phyloP scores from a whole-genome alignment of 2,888 invertebrate species.

The Agrochola lychnidis region DNA sequence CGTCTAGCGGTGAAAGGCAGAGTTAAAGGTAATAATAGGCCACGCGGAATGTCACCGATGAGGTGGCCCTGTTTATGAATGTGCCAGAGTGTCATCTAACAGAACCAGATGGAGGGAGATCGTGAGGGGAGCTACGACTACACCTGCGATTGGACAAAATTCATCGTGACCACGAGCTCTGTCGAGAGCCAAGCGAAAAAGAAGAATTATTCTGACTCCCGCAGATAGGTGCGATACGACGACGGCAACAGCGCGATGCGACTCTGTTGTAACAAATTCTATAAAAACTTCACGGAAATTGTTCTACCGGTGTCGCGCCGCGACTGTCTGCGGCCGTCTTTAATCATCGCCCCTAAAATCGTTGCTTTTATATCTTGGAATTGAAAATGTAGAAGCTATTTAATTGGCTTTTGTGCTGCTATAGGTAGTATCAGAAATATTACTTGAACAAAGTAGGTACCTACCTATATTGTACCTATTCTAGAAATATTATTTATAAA shows the following conservation, averaged over 20 bases:
- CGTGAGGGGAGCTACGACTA: too few species aligned
- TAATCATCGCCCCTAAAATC: not conserved
- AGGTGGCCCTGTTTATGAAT: not conserved
- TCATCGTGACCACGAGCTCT: not conserved
- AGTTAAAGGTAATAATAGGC: not conserved
- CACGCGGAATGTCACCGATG: too few species aligned
- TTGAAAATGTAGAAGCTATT: not conserved
- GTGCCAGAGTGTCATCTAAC: not conserved
- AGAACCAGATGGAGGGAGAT: not conserved
- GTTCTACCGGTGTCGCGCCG: too few species aligned
- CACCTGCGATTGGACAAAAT: too few species aligned
- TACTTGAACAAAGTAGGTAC: not conserved
- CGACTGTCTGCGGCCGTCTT: too few species aligned
- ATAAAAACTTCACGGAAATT: too few species aligned
- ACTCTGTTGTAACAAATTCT: too few species aligned
- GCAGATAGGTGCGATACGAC: too few species aligned
- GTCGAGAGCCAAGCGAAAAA: not conserved
- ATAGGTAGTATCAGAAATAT: not conserved
- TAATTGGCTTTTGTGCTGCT: not conserved
- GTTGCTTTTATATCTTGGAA: not conserved
- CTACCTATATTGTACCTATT: not conserved
- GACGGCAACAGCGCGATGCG: too few species aligned
- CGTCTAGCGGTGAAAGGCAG: not conserved
- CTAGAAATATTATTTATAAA: constrained; percentile 6
- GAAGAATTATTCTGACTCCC: too few species aligned